These are phyloP conservation scores for Chrysomela aeneicollis DNA, from an alignment of 2,888 invertebrate species.

Conservation along the genomic window DNA sequence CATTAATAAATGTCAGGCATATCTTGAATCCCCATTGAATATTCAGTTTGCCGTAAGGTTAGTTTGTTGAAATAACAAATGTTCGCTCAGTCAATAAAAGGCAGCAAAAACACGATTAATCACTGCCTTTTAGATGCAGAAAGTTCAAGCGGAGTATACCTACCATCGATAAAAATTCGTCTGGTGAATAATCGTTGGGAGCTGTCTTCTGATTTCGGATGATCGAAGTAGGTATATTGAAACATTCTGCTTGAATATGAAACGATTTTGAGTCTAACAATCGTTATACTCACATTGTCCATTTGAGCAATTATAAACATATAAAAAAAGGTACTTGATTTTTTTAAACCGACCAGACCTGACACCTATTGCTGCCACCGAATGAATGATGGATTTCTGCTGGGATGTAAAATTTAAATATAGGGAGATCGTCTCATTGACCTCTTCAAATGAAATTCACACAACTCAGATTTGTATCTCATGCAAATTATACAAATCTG, in stretches of 20 bases:
- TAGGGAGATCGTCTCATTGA: too few species aligned
- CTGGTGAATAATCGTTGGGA: conserved; percentile 21
- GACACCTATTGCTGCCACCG: too few species aligned
- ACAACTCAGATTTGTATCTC: too few species aligned
- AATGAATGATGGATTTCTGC: too few species aligned
- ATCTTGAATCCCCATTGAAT: conserved; percentile 35
- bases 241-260: not conserved
- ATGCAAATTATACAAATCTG: too few species aligned
- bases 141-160: conserved; percentile 25
- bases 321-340: too few species aligned
- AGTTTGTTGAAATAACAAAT: conserved; percentile 35
- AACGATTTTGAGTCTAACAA: not conserved
- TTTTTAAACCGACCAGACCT: too few species aligned
- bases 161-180: conserved; percentile 28
- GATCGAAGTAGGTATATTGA: conserved; percentile 2
- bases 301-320: too few species aligned
- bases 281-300: too few species aligned
- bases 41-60: conserved; percentile 30
- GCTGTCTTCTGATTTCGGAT: conserved; percentile 12
- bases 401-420: too few species aligned
- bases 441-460: too few species aligned
- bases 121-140: conserved; percentile 32
- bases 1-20: conserved; percentile 33
- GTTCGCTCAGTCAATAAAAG: conserved; percentile 33
- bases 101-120: conserved; percentile 30